Conservation (phyloP, 2,888 invertebrate species). For the Tanytarsus gracilentus region DNA sequence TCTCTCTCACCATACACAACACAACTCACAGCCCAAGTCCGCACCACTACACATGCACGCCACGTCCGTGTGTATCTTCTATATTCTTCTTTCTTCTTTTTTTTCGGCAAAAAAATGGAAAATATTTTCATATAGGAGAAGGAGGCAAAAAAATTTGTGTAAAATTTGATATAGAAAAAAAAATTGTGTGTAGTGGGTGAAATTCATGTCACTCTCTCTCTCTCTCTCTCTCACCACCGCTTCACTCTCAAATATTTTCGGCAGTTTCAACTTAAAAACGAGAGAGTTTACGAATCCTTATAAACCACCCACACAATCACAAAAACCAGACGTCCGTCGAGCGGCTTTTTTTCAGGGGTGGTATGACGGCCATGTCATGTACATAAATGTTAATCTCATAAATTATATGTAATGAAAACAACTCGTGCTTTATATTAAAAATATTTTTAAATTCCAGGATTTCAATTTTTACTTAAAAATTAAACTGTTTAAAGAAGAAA, state of each 20-base stretch:
- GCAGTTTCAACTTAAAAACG: no score
- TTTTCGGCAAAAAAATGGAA: neutral
- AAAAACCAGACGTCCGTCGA: conserved; percentile 14
- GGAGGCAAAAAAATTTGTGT: conserved; percentile 23
- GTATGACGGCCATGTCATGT: no score
- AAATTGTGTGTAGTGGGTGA: conserved; percentile 25
- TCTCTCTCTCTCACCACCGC: neutral
- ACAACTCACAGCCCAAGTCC: conserved; percentile 17
- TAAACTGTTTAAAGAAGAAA: no score
- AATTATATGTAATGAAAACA: no score
- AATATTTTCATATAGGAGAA: conserved; percentile 9
- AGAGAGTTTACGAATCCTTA: no score
- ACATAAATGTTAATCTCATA: no score
- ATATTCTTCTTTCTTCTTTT: no score
- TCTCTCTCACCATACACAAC: conserved; percentile 23
- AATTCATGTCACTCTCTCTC: conserved; percentile 2
- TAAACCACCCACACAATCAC: neutral
- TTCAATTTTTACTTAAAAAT: neutral
- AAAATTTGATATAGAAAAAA: conserved; percentile 26
- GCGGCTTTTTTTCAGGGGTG: no score
- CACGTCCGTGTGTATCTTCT: neutral
- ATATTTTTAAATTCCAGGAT: neutral
- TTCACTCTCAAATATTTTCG: no score
- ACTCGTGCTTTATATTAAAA: neutral
- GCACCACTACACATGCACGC: conserved; percentile 1